Evolutionary conservation across 2,888 invertebrate species (phyloP).

Genomic region (Branchipolynoe longqiensis): DNA sequence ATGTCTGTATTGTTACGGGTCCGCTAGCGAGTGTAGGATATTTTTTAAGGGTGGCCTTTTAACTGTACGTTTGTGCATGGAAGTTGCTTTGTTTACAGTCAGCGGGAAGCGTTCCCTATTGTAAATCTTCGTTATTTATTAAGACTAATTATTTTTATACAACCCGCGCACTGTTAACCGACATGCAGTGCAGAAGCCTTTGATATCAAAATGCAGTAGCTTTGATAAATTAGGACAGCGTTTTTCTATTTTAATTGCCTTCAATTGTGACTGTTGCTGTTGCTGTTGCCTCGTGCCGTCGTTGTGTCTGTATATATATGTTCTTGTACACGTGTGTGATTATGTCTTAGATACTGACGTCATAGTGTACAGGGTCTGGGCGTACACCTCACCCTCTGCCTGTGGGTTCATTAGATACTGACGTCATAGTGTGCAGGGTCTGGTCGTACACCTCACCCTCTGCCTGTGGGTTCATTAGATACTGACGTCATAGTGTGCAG

Average conservation of each 20-base stretch:
- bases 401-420: too few relatives aligned
- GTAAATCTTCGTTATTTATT: conserved; percentile 40
- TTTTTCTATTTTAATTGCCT: conserved; percentile 51
- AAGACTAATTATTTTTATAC: conserved; percentile 47
- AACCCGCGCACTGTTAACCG: not conserved
- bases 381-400: too few relatives aligned
- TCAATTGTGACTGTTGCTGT: too few relatives aligned
- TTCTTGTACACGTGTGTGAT: not conserved
- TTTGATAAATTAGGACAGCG: conserved; percentile 42
- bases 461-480: too few relatives aligned
- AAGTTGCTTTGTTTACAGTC: conserved; percentile 31
- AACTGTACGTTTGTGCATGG: conserved; percentile 1
- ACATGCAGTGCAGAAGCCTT: not conserved
- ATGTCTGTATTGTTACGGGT: too few relatives aligned
- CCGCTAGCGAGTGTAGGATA: too few relatives aligned
- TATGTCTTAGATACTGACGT: not conserved
- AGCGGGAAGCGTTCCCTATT: not conserved
- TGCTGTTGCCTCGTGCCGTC: conserved; percentile 6
- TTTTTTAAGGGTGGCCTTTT: conserved; percentile 25
- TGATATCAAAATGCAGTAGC: conserved; percentile 29
- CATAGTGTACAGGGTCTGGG: too few relatives aligned
- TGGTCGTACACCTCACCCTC: too few relatives aligned
- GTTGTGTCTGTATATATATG: not conserved
- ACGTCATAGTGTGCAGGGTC: too few relatives aligned
- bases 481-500: too few relatives aligned